Percentiles rank a stretch among this genome's conserved stretches.
Conservation (phyloP, 23 tunicate genomes). For the Corella eumyota region DNA sequence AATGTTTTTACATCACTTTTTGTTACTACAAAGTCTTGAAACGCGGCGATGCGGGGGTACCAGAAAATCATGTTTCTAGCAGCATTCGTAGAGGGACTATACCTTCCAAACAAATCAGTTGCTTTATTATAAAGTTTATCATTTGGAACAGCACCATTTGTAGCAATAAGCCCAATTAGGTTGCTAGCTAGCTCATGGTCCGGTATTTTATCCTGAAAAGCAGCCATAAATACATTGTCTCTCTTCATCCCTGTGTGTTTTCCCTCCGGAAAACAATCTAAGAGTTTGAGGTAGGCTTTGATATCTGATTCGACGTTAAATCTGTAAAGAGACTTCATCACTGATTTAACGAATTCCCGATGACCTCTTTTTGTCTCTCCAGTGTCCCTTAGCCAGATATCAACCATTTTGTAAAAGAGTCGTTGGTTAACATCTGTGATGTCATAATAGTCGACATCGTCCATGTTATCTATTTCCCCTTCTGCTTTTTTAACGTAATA, state of each 20-base stretch:
- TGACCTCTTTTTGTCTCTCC: constrained; percentile 70
- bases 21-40: constrained; percentile 21
- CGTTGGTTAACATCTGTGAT: constrained; percentile 44
- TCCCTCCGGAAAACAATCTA: constrained; percentile 82
- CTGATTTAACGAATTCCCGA: constrained; percentile 59
- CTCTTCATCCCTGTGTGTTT: constrained; percentile 75
- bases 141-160: constrained; percentile 41
- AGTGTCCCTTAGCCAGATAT: constrained; percentile 73
- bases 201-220: constrained; percentile 53
- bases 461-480: constrained; percentile 32
- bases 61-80: constrained; percentile 46
- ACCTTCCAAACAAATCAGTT: constrained; percentile 55
- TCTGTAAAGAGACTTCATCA: constrained; percentile 33
- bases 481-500: constrained; percentile 67
- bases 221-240: constrained; percentile 52
- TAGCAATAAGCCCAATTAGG: constrained; percentile 18
- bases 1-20: constrained; percentile 26
- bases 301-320: constrained; percentile 75
- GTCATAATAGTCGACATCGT: constrained; percentile 73
- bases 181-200: constrained; percentile 60
- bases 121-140: constrained; percentile 42
- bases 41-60: constrained; percentile 48
- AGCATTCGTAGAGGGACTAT: constrained; percentile 39
- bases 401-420: constrained; percentile 74
- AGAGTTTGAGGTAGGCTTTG: constrained; percentile 47